A percentile compares a stretch with the other conserved stretches of the same genome.
phyloP scores from a whole-genome alignment of 1,140 invertebrate genomes.

The Copidosoma floridanum region DNA sequence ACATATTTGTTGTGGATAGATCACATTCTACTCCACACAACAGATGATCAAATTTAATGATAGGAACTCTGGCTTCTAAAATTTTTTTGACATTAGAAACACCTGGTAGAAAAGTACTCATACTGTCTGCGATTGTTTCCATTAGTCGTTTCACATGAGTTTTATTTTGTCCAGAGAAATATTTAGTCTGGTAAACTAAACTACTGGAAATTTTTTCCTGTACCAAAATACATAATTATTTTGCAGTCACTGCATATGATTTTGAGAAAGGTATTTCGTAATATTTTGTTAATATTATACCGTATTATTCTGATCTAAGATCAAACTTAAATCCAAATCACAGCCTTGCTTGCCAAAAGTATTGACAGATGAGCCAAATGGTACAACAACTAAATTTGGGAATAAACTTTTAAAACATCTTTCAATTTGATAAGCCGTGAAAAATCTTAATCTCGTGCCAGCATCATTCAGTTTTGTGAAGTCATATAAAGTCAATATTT shows the following conservation, averaged over 20 bases:
- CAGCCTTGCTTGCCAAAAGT: conserved; percentile 82
- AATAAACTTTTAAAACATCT: conserved; percentile 69
- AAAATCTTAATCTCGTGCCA: conserved; percentile 71
- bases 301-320: conserved; percentile 45
- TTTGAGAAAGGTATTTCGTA: no score
- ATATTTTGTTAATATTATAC: no score
- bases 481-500: conserved; percentile 69
- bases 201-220: conserved; percentile 42
- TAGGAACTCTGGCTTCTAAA: conserved; percentile 81
- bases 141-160: conserved; percentile 66
- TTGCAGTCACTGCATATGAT: no score
- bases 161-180: conserved; percentile 57
- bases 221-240: conserved; percentile 1
- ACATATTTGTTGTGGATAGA: conserved; percentile 77
- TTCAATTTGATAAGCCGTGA: conserved; percentile 77
- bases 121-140: conserved; percentile 66
- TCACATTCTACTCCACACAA: conserved; percentile 79
- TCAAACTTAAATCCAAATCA: conserved; percentile 80
- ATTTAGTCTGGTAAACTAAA: conserved; percentile 73
- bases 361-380: conserved; percentile 89
- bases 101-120: conserved; percentile 74
- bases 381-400: conserved; percentile 64
- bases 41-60: conserved; percentile 79
- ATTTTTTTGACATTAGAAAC: conserved; percentile 70
- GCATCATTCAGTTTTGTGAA: conserved; percentile 70